These are phyloP conservation scores for Branchipolynoe longqiensis DNA, from an alignment of 2,888 invertebrate genomes.

Conservation along the genomic window DNA sequence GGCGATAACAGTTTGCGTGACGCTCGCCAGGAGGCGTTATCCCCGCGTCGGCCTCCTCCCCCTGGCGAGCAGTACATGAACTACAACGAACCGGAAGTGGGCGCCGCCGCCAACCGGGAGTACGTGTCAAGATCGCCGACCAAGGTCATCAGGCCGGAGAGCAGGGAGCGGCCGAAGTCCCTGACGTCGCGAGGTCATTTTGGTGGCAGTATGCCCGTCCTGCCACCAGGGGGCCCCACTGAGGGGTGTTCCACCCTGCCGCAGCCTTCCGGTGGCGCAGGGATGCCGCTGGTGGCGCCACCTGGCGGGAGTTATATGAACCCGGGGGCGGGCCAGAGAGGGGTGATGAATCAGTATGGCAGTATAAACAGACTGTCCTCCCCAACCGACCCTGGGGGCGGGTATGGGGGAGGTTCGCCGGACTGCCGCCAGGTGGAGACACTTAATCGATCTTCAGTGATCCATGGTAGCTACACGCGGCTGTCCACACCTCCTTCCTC, in stretches of 20 bases:
- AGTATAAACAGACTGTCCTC: neutral
- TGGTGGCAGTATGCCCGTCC: slow-evolving; percentile 4
- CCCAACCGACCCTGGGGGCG: neutral
- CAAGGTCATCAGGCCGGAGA: neutral
- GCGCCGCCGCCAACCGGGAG: neutral
- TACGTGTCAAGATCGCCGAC: neutral
- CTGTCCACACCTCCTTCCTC: slow-evolving; percentile 37
- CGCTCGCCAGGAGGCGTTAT: too few relatives aligned
- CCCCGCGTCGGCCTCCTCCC: neutral
- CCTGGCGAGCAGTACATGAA: neutral
- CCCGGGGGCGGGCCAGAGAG: neutral
- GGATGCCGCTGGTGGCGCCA: neutral
- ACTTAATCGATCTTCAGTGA: neutral
- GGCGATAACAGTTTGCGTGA: too few relatives aligned
- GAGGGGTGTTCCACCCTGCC: neutral
- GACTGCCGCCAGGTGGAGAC: neutral
- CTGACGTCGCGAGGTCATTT: neutral
- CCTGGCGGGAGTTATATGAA: neutral
- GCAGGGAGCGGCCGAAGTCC: neutral
- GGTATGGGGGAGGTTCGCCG: neutral
- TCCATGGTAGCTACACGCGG: slow-evolving; percentile 14
- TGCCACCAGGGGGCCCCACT: slow-evolving; percentile 16
- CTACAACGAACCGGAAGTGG: neutral
- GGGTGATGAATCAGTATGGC: neutral
- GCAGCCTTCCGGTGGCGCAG: neutral